These are phyloP conservation scores for Arion vulgaris DNA, from an alignment of 1,140 invertebrate species.

Conservation along the genomic window DNA sequence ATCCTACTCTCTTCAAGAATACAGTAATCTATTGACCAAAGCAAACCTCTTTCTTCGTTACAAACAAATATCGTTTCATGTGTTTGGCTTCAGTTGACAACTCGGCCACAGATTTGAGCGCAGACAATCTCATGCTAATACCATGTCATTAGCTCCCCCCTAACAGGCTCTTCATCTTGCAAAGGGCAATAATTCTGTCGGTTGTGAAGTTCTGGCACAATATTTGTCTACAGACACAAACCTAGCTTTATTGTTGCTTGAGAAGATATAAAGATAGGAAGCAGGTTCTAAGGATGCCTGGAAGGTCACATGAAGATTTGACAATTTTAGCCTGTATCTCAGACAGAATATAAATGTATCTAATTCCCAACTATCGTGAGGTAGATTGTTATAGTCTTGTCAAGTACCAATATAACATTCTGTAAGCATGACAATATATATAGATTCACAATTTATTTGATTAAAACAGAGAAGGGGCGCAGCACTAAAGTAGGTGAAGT, in stretches of 20 bases:
- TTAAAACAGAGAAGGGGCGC: no score
- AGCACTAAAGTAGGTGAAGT: no score
- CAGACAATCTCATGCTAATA: slow-evolving; percentile 20
- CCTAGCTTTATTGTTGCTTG: slow-evolving; percentile 24
- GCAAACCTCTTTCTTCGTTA: not conserved
- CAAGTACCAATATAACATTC: no score
- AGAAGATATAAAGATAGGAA: slow-evolving; percentile 30
- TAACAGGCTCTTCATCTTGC: slow-evolving; percentile 1
- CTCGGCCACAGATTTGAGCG: not conserved
- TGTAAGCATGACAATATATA: no score
- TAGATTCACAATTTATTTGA: no score
- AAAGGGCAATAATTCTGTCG: slow-evolving; percentile 34
- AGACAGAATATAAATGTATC: no score
- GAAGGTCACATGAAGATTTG: not conserved
- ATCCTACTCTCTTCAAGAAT: not conserved
- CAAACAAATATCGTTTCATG: slow-evolving; percentile 22
- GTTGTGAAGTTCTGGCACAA: slow-evolving; percentile 26
- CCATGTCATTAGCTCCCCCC: slow-evolving; percentile 23
- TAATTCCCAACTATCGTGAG: no score
- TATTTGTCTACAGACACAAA: slow-evolving; percentile 26
- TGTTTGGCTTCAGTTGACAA: slow-evolving; percentile 9
- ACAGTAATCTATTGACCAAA: not conserved
- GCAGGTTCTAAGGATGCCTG: not conserved
- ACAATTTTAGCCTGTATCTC: not conserved
- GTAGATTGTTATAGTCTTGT: no score